A percentile compares a stretch with the other conserved stretches of the same genome.
Conservation (phyloP, 2,113 vertebrate species). For the Cercopithecus mona region DNA sequence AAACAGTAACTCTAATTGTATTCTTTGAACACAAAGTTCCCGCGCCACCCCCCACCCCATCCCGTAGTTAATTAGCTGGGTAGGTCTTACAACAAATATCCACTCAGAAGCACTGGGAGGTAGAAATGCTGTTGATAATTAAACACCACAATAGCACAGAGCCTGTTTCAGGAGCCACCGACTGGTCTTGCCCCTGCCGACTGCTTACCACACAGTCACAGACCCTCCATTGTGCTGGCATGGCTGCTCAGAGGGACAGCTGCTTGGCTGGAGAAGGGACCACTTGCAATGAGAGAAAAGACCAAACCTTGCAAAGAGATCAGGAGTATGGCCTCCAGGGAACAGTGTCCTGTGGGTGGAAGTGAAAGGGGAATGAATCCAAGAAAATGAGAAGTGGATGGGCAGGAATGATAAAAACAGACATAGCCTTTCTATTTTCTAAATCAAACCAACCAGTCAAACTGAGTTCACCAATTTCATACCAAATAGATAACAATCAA, state of each 20-base stretch:
- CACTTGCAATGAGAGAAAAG: slow-evolving; percentile 14
- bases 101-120: slow-evolving; percentile 75
- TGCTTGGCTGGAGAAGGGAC: slow-evolving; percentile 44
- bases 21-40: slow-evolving; percentile 69
- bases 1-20: slow-evolving; percentile 76
- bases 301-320: slow-evolving; percentile 5
- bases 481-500: background rate
- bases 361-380: background rate
- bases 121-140: slow-evolving; percentile 76
- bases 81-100: slow-evolving; percentile 74
- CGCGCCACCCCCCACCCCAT: slow-evolving; percentile 33
- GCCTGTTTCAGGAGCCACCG: slow-evolving; percentile 64
- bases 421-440: background rate
- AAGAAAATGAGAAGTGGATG: slow-evolving; percentile 14
- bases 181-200: slow-evolving; percentile 59
- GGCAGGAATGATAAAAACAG: slow-evolving; percentile 1
- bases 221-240: slow-evolving; percentile 75
- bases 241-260: slow-evolving; percentile 1
- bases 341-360: background rate
- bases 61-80: slow-evolving; percentile 73
- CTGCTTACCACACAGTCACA: slow-evolving; percentile 68
- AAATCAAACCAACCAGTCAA: background rate
- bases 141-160: slow-evolving; percentile 78
- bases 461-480: background rate
- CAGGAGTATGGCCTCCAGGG: background rate